These are phyloP conservation scores for Benitochromis conjunctus DNA, from an alignment of 2,113 vertebrate species.

Conservation along the genomic window DNA sequence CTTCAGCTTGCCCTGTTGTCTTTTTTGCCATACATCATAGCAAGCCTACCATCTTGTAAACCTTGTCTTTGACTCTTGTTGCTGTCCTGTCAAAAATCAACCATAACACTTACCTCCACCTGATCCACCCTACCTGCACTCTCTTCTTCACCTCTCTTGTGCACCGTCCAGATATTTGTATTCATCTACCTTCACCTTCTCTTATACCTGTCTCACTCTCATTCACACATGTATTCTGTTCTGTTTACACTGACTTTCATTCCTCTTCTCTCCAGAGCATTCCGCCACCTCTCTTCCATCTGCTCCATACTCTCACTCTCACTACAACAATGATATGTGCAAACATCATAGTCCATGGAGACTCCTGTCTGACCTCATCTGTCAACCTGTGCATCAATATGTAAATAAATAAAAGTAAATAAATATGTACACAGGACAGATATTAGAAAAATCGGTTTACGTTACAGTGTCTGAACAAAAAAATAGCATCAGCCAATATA, in stretches of 20 bases:
- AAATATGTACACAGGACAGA: too few species aligned
- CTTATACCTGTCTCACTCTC: background rate
- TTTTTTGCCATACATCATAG: background rate
- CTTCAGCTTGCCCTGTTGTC: too few species aligned
- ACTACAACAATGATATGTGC: background rate
- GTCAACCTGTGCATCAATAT: background rate
- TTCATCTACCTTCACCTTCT: background rate
- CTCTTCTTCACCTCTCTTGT: background rate
- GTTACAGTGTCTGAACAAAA: too few species aligned
- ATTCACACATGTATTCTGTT: background rate
- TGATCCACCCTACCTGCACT: background rate
- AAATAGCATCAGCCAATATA: too few species aligned
- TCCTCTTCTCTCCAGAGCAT: background rate
- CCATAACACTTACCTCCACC: background rate
- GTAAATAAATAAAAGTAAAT: too few species aligned
- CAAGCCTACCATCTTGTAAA: background rate
- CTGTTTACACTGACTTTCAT: background rate
- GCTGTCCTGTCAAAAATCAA: background rate
- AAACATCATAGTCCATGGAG: background rate
- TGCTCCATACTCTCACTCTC: background rate
- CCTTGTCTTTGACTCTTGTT: background rate
- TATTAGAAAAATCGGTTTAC: too few species aligned
- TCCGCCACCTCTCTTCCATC: background rate
- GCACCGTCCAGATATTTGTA: background rate
- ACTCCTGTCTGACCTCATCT: background rate